Conservation (phyloP, 2,113 vertebrate species). For the Psammodynastes pulverulentus region DNA sequence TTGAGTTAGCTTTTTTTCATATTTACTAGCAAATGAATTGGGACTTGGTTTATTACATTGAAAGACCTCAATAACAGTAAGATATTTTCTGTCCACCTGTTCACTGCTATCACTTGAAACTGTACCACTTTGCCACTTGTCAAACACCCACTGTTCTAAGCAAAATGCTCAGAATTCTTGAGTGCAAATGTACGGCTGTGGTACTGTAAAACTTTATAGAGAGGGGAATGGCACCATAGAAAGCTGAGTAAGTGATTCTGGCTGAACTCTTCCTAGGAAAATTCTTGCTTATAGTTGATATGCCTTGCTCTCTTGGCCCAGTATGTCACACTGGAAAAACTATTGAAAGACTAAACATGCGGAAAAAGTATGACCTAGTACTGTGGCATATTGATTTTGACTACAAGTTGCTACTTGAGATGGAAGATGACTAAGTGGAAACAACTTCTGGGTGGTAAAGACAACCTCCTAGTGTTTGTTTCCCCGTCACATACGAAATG, state of each 20-base stretch:
- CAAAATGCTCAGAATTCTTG: not conserved
- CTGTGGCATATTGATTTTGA: not conserved
- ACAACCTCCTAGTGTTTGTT: not conserved
- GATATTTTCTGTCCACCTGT: not conserved
- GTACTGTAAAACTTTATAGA: not conserved
- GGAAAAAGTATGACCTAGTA: conserved; percentile 7
- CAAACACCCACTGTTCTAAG: not conserved
- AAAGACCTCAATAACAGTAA: not conserved
- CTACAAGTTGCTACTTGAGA: conserved; percentile 6
- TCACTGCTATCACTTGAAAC: not conserved
- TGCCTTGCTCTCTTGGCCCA: not conserved
- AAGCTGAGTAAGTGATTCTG: not conserved
- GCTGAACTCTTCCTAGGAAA: not conserved
- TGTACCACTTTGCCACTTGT: not conserved
- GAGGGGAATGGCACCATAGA: not conserved
- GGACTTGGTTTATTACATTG: not conserved
- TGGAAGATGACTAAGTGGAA: conserved; percentile 12
- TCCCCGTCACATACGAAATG: not conserved
- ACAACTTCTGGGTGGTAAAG: not conserved
- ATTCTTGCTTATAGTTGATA: not conserved
- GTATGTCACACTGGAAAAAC: not conserved
- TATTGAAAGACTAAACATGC: not conserved
- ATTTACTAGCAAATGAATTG: not conserved
- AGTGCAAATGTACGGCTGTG: not conserved
- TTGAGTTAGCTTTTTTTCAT: not conserved